Evolutionary conservation across 2,113 vertebrate species (phyloP).

Genomic region (Hippoglossus stenolepis): DNA sequence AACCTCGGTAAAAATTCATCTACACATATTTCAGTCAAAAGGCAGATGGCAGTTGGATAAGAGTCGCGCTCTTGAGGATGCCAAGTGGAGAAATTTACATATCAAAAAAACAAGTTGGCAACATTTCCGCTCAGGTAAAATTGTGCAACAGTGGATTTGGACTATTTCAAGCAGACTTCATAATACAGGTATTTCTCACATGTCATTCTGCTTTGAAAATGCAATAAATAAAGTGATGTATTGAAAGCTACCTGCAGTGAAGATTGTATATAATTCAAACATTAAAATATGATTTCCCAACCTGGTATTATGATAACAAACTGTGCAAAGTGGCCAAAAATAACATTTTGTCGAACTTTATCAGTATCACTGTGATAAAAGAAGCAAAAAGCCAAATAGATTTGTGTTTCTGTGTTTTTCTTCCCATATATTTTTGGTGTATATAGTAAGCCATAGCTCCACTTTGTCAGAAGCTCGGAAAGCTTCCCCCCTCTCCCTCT

Average conservation of each 20-base stretch:
- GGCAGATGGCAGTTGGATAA: conserved; percentile 53
- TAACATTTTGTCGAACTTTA: not conserved
- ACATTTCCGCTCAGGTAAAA: conserved; percentile 41
- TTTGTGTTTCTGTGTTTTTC: not conserved
- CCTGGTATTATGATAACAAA: no score
- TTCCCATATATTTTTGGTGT: not conserved
- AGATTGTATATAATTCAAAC: not conserved
- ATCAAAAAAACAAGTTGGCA: conserved; percentile 35
- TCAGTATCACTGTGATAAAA: conserved; percentile 1
- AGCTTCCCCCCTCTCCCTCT: conserved; percentile 19
- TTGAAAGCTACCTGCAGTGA: not conserved
- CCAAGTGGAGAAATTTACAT: conserved; percentile 39
- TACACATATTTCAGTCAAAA: conserved; percentile 10
- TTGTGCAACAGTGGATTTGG: not conserved
- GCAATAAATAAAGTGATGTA: not conserved
- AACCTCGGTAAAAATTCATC: conserved; percentile 42
- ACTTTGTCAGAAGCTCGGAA: conserved; percentile 29
- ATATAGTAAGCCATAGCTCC: not conserved
- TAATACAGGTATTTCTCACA: conserved; percentile 4
- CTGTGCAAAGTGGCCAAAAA: not conserved
- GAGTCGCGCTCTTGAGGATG: conserved; percentile 33
- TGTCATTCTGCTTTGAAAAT: not conserved
- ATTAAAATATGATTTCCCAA: no score
- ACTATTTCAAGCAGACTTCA: conserved; percentile 16
- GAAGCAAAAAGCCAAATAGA: not conserved